Conservation (phyloP, 2,888 invertebrate species). For the Silvanus unidentatus region DNA sequence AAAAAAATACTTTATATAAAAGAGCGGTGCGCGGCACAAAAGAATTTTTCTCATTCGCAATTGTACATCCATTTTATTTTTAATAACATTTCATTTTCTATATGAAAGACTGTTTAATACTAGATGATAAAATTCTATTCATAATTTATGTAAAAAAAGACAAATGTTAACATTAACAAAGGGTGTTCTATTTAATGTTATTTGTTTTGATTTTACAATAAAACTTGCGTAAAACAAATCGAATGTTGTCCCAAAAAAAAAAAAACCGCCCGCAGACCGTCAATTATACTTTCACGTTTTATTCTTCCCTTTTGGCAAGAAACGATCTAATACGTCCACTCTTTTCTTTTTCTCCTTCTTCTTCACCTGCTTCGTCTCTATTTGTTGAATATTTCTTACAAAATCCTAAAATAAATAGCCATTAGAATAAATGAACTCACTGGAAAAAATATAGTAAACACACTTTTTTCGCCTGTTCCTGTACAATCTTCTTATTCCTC, state of each 20-base stretch:
- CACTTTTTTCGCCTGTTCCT: conserved; percentile 63
- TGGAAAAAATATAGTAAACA: conserved; percentile 11
- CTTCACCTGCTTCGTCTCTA: conserved; percentile 36
- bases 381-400: conserved; percentile 46
- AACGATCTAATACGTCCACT: conserved; percentile 60
- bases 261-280: background rate
- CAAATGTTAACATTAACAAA: too few relatives aligned
- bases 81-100: too few relatives aligned
- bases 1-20: too few relatives aligned
- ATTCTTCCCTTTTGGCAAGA: conserved; percentile 52
- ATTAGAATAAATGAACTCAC: background rate
- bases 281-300: conserved; percentile 6
- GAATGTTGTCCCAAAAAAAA: conserved; percentile 7
- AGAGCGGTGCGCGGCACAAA: too few relatives aligned
- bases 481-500: conserved; percentile 70
- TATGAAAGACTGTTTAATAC: too few relatives aligned
- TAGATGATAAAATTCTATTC: too few relatives aligned
- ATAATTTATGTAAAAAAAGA: too few relatives aligned
- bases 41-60: too few relatives aligned
- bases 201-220: conserved; percentile 9
- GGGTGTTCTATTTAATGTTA: background rate
- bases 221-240: conserved; percentile 5
- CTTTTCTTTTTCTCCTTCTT: conserved; percentile 30
- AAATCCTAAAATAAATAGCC: conserved; percentile 48
- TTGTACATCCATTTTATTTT: too few relatives aligned